Evolutionary conservation across 2,113 vertebrate genomes (phyloP).

Genomic region (Rhinogobius similis): DNA sequence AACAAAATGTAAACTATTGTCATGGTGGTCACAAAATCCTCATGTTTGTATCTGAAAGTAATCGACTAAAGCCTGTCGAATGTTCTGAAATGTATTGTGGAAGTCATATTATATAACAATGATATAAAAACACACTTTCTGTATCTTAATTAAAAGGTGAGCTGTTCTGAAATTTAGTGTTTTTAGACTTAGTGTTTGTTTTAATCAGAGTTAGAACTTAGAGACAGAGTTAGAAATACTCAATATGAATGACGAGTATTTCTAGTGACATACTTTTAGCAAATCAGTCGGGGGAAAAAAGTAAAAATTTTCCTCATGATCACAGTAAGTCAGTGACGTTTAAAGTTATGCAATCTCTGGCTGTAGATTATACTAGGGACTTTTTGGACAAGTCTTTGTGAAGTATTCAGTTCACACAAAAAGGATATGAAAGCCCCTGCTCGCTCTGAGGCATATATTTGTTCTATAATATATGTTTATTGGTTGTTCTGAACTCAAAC

Average conservation of each 20-base stretch:
- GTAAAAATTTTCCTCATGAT: conserved; percentile 28
- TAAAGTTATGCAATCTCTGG: conserved; percentile 59
- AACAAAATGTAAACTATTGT: not conserved
- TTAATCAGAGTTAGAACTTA: no score
- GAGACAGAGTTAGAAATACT: no score
- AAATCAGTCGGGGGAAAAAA: conserved; percentile 1
- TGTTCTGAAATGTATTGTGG: no score
- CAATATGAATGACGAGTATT: no score
- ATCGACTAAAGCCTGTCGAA: no score
- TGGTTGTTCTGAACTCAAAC: conserved; percentile 29
- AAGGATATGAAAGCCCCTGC: conserved; percentile 31
- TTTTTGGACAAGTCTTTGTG: conserved; percentile 44
- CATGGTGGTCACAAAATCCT: not conserved
- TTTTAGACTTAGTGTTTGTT: no score
- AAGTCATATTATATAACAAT: no score
- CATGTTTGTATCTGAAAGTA: not conserved
- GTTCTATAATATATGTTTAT: conserved; percentile 32
- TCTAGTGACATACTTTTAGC: not conserved
- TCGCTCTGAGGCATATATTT: conserved; percentile 34
- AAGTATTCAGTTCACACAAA: conserved; percentile 9
- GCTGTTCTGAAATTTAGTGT: no score
- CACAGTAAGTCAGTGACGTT: conserved; percentile 32
- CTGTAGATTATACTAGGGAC: conserved; percentile 51
- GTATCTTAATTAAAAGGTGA: no score
- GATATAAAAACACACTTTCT: no score